Percentiles rank a stretch among this genome's conserved stretches.
Evolutionary conservation across 2,888 invertebrate genomes (phyloP).

Genomic region (Bellardia bayeri): DNA sequence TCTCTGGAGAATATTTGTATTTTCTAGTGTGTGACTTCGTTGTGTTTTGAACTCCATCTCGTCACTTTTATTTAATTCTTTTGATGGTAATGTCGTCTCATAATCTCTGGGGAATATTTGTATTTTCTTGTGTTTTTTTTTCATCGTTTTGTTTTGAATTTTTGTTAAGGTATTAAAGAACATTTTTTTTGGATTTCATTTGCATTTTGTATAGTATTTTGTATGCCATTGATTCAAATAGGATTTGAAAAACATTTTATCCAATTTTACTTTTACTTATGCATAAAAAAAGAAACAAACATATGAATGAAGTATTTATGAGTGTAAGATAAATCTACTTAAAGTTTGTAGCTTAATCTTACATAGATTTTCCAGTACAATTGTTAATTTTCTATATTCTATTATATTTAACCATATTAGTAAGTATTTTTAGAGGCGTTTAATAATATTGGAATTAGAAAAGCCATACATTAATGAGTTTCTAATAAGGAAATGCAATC

Average conservation of each 20-base stretch:
- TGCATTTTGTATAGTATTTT: no score
- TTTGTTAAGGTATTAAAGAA: background rate
- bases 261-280: background rate
- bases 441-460: no score
- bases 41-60: background rate
- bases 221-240: no score
- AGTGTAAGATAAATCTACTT: no score
- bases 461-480: no score
- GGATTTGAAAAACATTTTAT: background rate
- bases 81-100: background rate
- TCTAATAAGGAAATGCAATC: no score
- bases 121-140: background rate
- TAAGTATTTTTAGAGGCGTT: no score
- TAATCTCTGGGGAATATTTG: constrained; percentile 1
- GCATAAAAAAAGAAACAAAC: no score
- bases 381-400: background rate
- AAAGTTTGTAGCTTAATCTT: background rate
- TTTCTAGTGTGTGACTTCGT: no score
- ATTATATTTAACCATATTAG: background rate
- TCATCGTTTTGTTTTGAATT: background rate
- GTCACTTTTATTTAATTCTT: constrained; percentile 3
- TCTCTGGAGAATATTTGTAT: background rate
- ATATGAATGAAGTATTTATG: no score
- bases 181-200: background rate
- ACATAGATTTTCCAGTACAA: background rate